phyloP scores from a whole-genome alignment of 1,140 invertebrate species.

The Sinonovacula constricta region DNA sequence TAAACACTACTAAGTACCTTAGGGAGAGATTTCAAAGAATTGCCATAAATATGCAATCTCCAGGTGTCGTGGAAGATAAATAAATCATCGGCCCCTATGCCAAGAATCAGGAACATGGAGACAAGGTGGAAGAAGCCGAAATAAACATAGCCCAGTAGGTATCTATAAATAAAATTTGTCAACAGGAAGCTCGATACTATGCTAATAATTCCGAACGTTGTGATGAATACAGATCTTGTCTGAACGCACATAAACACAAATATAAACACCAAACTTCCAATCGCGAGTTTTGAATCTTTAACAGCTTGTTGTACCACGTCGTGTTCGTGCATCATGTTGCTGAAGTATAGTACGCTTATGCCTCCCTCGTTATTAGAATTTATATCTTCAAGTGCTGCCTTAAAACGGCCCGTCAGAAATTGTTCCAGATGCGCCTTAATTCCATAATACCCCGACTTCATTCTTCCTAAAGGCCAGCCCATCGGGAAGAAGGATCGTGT shows the following conservation, averaged over 20 bases:
- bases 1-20: too few relatives aligned
- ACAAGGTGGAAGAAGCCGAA: slow-evolving; percentile 73
- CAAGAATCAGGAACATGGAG: slow-evolving; percentile 72
- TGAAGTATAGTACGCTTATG: slow-evolving; percentile 41
- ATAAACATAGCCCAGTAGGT: slow-evolving; percentile 64
- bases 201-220: slow-evolving; percentile 51
- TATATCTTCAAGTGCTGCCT: slow-evolving; percentile 30
- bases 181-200: slow-evolving; percentile 66
- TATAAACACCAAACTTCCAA: slow-evolving; percentile 57
- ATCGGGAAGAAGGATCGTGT: slow-evolving; percentile 27
- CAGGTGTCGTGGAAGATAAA: slow-evolving; percentile 73
- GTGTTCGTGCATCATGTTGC: slow-evolving; percentile 40
- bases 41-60: too few relatives aligned
- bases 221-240: slow-evolving; percentile 49
- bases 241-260: slow-evolving; percentile 56
- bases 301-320: slow-evolving; percentile 50
- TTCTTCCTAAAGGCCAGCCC: slow-evolving; percentile 28
- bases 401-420: slow-evolving; percentile 32
- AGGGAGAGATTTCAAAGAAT: too few relatives aligned
- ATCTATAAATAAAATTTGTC: slow-evolving; percentile 71
- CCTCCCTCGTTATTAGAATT: slow-evolving; percentile 9
- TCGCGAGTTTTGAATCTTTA: slow-evolving; percentile 48
- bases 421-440: not conserved
- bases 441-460: slow-evolving; percentile 8
- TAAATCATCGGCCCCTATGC: slow-evolving; percentile 73